Evolutionary conservation across 1,140 invertebrate species (phyloP).

Genomic region (Drosophila ananassae): DNA sequence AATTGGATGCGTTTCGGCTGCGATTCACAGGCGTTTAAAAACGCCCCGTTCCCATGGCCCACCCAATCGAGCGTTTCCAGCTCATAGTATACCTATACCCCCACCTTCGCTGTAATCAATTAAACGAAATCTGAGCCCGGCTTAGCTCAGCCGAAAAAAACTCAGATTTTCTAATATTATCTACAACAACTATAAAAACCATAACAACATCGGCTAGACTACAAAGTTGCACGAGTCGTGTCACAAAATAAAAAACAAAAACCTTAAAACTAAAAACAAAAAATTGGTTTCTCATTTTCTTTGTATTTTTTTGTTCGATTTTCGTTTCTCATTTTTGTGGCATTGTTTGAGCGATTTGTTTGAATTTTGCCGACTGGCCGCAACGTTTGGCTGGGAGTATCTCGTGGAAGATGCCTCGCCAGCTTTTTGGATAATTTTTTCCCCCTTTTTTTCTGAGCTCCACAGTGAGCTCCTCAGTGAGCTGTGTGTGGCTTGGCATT

Average conservation of each 20-base stretch:
- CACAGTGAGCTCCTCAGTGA: background rate
- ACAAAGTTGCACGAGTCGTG: constrained; percentile 69
- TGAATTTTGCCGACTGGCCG: constrained; percentile 68
- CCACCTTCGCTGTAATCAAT: constrained; percentile 67
- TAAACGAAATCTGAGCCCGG: constrained; percentile 64
- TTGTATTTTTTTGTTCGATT: constrained; percentile 38
- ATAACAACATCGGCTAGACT: constrained; percentile 21
- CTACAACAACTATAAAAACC: constrained; percentile 9
- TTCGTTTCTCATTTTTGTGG: constrained; percentile 53
- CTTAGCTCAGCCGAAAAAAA: constrained; percentile 20
- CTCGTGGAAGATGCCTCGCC: constrained; percentile 66
- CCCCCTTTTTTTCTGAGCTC: constrained; percentile 1
- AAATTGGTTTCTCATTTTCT: constrained; percentile 63
- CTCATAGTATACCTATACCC: background rate
- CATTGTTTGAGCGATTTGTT: constrained; percentile 81
- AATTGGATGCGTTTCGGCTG: constrained; percentile 34
- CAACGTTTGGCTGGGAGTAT: constrained; percentile 53
- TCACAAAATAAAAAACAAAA: constrained; percentile 50
- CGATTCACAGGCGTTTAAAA: constrained; percentile 24
- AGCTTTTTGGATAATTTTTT: constrained; percentile 40
- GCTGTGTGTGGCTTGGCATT: constrained; percentile 68
- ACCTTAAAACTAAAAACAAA: constrained; percentile 38
- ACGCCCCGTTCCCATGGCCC: constrained; percentile 45
- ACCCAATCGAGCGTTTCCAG: constrained; percentile 42
- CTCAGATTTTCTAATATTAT: constrained; percentile 56